phyloP scores from a whole-genome alignment of 2,797 vertebrate genomes.

The Cottoperca gobio region DNA sequence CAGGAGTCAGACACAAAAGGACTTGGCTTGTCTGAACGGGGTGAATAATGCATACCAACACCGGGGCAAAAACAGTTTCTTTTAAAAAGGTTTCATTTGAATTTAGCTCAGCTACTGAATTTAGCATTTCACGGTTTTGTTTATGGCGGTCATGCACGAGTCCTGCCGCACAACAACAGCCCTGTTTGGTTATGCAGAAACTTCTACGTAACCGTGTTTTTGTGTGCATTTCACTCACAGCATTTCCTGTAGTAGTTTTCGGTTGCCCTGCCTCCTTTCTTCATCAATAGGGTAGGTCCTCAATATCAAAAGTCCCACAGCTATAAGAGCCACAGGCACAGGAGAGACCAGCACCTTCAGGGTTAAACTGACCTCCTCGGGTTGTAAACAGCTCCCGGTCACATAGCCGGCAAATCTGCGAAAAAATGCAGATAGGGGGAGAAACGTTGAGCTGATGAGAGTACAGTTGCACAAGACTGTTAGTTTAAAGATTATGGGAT shows the following conservation, averaged over 20 bases:
- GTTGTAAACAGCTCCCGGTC: constrained; percentile 88
- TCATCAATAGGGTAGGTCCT: constrained; percentile 94
- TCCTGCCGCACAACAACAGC: neutral
- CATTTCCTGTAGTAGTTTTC: constrained; percentile 87
- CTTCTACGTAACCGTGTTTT: neutral
- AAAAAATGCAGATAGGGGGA: constrained; percentile 49
- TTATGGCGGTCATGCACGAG: neutral
- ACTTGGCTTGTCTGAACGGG: constrained; percentile 13
- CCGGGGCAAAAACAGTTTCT: neutral
- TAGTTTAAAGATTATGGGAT: constrained; percentile 39
- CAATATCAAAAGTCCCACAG: constrained; percentile 91
- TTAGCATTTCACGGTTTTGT: neutral
- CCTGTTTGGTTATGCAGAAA: neutral
- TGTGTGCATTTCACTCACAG: constrained; percentile 80
- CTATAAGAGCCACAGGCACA: constrained; percentile 89
- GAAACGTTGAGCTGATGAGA: constrained; percentile 27
- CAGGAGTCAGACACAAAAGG: constrained; percentile 47
- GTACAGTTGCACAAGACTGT: constrained; percentile 34
- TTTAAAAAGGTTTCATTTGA: neutral
- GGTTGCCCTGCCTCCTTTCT: constrained; percentile 87
- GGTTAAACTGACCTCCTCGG: constrained; percentile 86
- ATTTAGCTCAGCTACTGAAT: constrained; percentile 26
- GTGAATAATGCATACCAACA: constrained; percentile 10
- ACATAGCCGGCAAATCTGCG: constrained; percentile 93
- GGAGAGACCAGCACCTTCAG: constrained; percentile 93